Conservation (phyloP, 2,113 vertebrate genomes). For the Macquaria ambigua region DNA sequence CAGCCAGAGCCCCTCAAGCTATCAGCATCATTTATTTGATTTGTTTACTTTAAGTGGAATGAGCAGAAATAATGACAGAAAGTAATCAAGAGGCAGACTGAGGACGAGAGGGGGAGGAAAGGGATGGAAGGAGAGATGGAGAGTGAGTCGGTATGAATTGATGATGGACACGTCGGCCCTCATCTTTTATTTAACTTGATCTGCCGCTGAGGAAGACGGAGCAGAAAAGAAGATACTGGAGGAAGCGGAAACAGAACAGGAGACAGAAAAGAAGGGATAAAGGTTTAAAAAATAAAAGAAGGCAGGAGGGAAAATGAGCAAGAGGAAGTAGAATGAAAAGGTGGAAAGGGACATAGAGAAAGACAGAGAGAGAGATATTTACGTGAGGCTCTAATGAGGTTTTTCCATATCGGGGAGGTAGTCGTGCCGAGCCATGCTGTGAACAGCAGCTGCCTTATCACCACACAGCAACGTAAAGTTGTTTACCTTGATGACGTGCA, state of each 20-base stretch:
- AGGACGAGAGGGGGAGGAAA: neutral
- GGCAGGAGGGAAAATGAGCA: neutral
- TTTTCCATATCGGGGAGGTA: neutral
- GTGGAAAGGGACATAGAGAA: no score
- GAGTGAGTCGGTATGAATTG: neutral
- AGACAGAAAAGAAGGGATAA: neutral
- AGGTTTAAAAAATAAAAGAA: neutral
- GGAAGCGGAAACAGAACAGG: neutral
- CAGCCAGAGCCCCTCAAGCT: neutral
- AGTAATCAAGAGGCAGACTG: neutral
- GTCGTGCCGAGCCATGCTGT: neutral
- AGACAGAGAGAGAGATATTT: neutral
- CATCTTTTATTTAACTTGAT: slow-evolving; percentile 71
- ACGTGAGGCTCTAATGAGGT: neutral
- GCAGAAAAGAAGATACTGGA: neutral
- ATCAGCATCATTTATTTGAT: neutral
- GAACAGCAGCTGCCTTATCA: no score
- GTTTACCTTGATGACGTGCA: no score
- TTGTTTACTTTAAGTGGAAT: neutral
- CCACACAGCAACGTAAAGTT: no score
- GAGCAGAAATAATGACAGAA: neutral
- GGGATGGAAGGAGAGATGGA: neutral
- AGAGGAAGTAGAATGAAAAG: no score
- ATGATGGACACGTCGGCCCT: slow-evolving; percentile 55
- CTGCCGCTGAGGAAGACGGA: slow-evolving; percentile 19